phyloP scores from a whole-genome alignment of 2,888 invertebrate species.

The Heliconius cydno region DNA sequence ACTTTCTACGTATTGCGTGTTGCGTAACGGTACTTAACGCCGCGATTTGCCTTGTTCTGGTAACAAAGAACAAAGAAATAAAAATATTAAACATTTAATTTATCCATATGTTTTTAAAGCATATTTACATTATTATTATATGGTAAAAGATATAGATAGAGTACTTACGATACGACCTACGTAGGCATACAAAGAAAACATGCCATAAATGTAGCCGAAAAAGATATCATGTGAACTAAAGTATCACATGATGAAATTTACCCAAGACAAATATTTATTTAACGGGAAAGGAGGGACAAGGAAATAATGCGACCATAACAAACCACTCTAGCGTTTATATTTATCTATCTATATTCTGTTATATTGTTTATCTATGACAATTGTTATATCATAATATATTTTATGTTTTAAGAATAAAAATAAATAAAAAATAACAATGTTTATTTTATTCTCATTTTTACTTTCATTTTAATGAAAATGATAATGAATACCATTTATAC shows the following conservation, averaged over 20 bases:
- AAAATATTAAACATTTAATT: background rate
- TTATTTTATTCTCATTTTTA: background rate
- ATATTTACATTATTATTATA: too few species aligned
- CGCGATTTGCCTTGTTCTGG: too few species aligned
- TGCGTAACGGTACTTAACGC: too few species aligned
- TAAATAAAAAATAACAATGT: background rate
- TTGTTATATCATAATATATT: background rate
- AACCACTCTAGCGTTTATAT: background rate
- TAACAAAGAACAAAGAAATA: too few species aligned
- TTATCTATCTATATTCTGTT: background rate
- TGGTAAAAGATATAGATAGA: background rate
- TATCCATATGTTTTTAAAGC: too few species aligned
- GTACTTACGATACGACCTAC: background rate
- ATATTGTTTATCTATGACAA: background rate
- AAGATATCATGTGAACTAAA: constrained; percentile 17
- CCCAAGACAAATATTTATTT: constrained; percentile 32
- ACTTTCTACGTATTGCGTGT: too few species aligned
- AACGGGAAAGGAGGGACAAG: constrained; percentile 5
- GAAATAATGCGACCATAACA: constrained; percentile 3
- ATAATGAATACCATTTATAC: background rate
- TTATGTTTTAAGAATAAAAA: background rate
- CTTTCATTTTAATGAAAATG: background rate
- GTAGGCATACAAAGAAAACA: background rate
- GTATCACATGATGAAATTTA: constrained; percentile 28
- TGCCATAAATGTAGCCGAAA: constrained; percentile 13